A percentile compares a stretch with the other conserved stretches of the same genome.
Conservation (phyloP, 1,140 invertebrate species). For the Zaprionus vittiger region DNA sequence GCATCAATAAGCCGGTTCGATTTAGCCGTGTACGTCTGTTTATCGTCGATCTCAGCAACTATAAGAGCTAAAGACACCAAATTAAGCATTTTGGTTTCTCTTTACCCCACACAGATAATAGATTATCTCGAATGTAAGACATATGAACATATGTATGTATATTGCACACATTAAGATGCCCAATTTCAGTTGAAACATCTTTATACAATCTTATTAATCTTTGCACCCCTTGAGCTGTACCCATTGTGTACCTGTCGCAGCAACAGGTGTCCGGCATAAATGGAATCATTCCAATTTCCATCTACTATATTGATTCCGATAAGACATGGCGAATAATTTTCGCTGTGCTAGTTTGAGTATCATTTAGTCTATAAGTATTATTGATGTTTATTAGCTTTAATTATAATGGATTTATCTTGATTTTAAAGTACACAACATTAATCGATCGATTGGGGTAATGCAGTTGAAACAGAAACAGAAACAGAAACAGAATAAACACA, state of each 20-base stretch:
- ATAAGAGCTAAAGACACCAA: neutral
- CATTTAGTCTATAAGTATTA: slow-evolving; percentile 37
- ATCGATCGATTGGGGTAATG: slow-evolving; percentile 3
- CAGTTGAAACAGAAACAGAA: slow-evolving; percentile 6
- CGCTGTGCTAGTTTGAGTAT: neutral
- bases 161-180: no score
- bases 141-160: neutral
- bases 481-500: slow-evolving; percentile 23
- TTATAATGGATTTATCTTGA: slow-evolving; percentile 24
- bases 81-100: neutral
- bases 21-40: neutral
- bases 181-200: no score
- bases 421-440: slow-evolving; percentile 28
- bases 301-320: neutral
- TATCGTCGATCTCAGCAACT: neutral
- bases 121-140: neutral
- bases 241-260: neutral
- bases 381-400: slow-evolving; percentile 45
- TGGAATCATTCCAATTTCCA: neutral
- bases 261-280: neutral
- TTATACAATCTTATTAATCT: no score
- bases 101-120: neutral
- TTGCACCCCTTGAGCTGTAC: neutral
- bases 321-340: neutral
- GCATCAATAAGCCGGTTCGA: neutral